Evolutionary conservation across 2,888 invertebrate genomes (phyloP).

Genomic region (Lasius fuliginosus): DNA sequence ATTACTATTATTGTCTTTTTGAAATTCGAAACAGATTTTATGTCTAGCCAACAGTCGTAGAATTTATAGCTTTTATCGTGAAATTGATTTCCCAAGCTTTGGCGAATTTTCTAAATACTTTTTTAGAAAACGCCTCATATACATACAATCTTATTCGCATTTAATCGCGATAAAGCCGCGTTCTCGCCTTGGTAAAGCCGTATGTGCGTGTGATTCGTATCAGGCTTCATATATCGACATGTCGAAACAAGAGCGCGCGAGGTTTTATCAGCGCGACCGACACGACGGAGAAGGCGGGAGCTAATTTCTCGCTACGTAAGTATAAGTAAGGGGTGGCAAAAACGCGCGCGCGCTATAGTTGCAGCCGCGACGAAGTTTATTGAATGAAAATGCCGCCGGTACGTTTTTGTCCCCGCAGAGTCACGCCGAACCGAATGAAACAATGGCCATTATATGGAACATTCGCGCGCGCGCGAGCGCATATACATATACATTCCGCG

Average conservation of each 20-base stretch:
- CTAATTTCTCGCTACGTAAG: constrained; percentile 16
- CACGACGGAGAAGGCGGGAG: not conserved
- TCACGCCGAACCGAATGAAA: constrained; percentile 76
- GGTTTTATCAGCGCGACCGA: constrained; percentile 37
- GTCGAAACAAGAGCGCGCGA: constrained; percentile 8
- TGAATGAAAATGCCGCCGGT: constrained; percentile 84
- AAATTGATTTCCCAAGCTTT: not conserved
- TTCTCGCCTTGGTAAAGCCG: not conserved
- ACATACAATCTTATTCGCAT: not conserved
- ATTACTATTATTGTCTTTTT: not conserved
- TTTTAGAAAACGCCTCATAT: not conserved
- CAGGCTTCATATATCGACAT: constrained; percentile 22
- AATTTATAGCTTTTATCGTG: not conserved
- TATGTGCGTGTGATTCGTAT: constrained; percentile 3
- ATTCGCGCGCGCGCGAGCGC: constrained; percentile 55
- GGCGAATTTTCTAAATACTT: not conserved
- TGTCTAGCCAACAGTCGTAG: not conserved
- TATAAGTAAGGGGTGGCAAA: constrained; percentile 59
- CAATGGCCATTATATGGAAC: constrained; percentile 84
- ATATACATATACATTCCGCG: constrained; percentile 46
- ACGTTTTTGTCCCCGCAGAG: constrained; percentile 76
- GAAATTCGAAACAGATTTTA: not conserved
- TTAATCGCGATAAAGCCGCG: constrained; percentile 8
- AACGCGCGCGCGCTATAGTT: constrained; percentile 51
- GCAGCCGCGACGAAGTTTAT: constrained; percentile 71